Percentiles rank a stretch among this genome's conserved stretches.
These are phyloP conservation scores for Platichthys flesus DNA, from an alignment of 2,113 vertebrate species.

Conservation along the genomic window DNA sequence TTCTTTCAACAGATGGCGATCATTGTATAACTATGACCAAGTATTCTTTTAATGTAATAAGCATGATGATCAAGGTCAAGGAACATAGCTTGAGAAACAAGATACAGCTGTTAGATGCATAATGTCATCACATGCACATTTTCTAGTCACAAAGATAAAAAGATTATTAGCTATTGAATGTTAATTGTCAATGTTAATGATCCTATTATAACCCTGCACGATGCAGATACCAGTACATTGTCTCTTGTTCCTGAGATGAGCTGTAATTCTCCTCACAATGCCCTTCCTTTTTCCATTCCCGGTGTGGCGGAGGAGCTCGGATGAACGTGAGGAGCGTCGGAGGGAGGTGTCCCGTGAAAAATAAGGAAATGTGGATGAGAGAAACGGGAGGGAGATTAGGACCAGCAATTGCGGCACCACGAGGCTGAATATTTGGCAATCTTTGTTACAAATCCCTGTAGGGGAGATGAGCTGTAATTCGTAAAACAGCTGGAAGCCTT, in stretches of 20 bases:
- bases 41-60: too few relatives aligned
- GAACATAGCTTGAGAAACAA: neutral
- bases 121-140: neutral
- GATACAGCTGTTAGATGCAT: neutral
- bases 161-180: conserved; percentile 2
- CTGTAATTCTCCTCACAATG: conserved; percentile 2
- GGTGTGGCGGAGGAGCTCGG: conserved; percentile 11
- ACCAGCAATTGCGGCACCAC: conserved; percentile 6
- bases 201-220: neutral
- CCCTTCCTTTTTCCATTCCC: conserved; percentile 31
- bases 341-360: conserved; percentile 18
- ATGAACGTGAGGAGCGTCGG: neutral
- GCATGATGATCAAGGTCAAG: neutral
- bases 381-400: conserved; percentile 49
- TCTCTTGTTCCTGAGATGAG: neutral
- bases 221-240: conserved; percentile 11
- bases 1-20: neutral
- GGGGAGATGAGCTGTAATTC: conserved; percentile 34
- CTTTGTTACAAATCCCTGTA: conserved; percentile 9
- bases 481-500: conserved; percentile 42
- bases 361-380: conserved; percentile 35
- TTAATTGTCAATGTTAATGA: neutral
- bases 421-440: conserved; percentile 18
- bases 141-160: neutral
- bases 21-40: neutral